Conservation (phyloP, 2,888 invertebrate species). For the Drosophila affinis region DNA sequence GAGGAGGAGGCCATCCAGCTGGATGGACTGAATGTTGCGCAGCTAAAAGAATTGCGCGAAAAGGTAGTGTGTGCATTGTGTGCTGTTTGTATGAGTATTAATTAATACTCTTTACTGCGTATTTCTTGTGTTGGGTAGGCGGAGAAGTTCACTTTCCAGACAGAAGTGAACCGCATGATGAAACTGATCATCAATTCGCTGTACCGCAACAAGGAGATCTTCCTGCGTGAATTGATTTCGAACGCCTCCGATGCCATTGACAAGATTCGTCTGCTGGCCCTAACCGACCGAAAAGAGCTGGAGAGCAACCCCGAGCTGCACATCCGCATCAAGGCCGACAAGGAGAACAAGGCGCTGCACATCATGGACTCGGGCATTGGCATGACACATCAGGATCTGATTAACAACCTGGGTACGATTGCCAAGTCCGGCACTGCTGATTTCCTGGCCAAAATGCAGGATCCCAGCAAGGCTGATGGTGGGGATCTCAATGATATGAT, state of each 20-base stretch:
- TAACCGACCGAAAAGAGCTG: conserved; percentile 93
- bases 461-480: conserved; percentile 84
- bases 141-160: conserved; percentile 96
- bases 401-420: conserved; percentile 98
- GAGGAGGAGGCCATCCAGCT: conserved; percentile 98
- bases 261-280: conserved; percentile 96
- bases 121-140: conserved; percentile 83
- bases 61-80: conserved; percentile 84
- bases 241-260: conserved; percentile 99
- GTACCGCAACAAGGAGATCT: conserved; percentile 99
- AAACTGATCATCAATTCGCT: conserved; percentile 99
- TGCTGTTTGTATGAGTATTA: neutral
- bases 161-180: conserved; percentile 99
- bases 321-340: conserved; percentile 96
- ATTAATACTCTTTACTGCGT: neutral
- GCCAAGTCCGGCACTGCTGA: conserved; percentile 99
- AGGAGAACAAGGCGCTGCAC: conserved; percentile 94
- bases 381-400: conserved; percentile 96
- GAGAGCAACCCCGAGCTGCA: conserved; percentile 91
- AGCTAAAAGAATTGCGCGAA: conserved; percentile 95
- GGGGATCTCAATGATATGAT: conserved; percentile 98
- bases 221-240: conserved; percentile 98
- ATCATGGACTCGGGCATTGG: conserved; percentile 98
- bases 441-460: conserved; percentile 96
- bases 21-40: conserved; percentile 96